Percentiles rank a stretch among this genome's conserved stretches.
Conservation (phyloP, 2,888 invertebrate genomes). For the Tinea trinotella region DNA sequence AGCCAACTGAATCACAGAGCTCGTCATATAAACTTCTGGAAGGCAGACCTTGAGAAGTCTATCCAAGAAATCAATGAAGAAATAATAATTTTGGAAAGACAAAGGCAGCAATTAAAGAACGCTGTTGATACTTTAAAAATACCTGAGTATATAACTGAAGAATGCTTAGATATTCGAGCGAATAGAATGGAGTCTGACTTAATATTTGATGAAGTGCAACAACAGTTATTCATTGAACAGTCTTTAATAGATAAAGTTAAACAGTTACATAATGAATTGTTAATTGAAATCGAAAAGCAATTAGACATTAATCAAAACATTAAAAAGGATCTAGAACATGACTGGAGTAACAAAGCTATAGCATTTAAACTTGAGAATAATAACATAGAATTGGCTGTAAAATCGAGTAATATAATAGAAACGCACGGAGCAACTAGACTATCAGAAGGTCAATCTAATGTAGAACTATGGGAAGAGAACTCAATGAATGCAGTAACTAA, state of each 20-base stretch:
- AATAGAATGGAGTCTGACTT: constrained; percentile 81
- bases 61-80: constrained; percentile 57
- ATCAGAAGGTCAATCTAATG: constrained; percentile 86
- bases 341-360: constrained; percentile 91
- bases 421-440: constrained; percentile 85
- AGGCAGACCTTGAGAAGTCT: constrained; percentile 53
- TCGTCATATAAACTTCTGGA: constrained; percentile 62
- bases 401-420: constrained; percentile 79
- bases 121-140: constrained; percentile 50
- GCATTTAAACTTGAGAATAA: constrained; percentile 82
- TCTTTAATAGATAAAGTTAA: constrained; percentile 80
- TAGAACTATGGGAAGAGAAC: constrained; percentile 86
- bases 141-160: constrained; percentile 69
- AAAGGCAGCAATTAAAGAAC: constrained; percentile 59
- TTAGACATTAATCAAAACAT: constrained; percentile 80
- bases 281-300: constrained; percentile 79
- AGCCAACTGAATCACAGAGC: constrained; percentile 52
- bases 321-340: constrained; percentile 84
- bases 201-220: constrained; percentile 81
- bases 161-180: constrained; percentile 78
- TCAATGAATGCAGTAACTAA: constrained; percentile 81
- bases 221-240: constrained; percentile 80
- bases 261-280: constrained; percentile 73
- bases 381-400: constrained; percentile 80
- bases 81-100: constrained; percentile 45